Evolutionary conservation across 2,113 vertebrate species (phyloP), one percentile per base, ranked within the genome.

Genomic region (Periophthalmus modestus): DNA sequence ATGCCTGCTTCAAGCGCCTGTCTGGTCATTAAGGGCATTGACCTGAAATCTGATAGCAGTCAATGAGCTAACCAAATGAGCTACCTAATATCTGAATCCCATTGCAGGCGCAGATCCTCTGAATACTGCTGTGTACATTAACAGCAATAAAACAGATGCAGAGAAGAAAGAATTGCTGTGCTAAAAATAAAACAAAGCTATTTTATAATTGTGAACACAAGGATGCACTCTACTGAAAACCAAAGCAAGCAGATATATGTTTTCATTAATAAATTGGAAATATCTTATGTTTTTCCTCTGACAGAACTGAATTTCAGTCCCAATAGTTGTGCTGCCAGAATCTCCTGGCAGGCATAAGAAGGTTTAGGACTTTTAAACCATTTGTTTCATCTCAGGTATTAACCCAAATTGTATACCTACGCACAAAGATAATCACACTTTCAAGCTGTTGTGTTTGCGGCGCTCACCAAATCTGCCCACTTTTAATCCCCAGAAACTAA

Each of bases 321-420:
- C 68, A 69, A 85, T 83, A 80, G 78, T 90, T 87, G 75, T 76
- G 79, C 78, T 85, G 90, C 87, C 85, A 92, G 78, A 89, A 89
- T 89, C 88, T 80, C 77, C 82, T 84, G 81, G 81, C 87, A 90
- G 82, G 73, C 74, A 77, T 74, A 52, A 72, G 79, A 76, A 88
- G 87, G 87, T 91, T 88, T 88, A 80, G 86, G 88, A 86, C 83
- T 89, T 90, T 91, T 88, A 91, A 92, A 86, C 85, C 74, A 80
- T 92, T 92, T 92, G 91, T 93, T 93, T 92, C 88, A 92, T 93
- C 89, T 91, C 83, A 92, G 89, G 89, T 92, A 90, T 93, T 92
- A 93, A 91, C 88, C 88, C 88, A 89, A 92, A 92, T 93, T 92
- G 90, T 85, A 92, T 90, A 92, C 90, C 89, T 93, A 91, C 65